Evolutionary conservation across 2,888 invertebrate genomes (phyloP), one percentile per base, ranked within the genome.

Genomic region (Tenthredo distinguenda): DNA sequence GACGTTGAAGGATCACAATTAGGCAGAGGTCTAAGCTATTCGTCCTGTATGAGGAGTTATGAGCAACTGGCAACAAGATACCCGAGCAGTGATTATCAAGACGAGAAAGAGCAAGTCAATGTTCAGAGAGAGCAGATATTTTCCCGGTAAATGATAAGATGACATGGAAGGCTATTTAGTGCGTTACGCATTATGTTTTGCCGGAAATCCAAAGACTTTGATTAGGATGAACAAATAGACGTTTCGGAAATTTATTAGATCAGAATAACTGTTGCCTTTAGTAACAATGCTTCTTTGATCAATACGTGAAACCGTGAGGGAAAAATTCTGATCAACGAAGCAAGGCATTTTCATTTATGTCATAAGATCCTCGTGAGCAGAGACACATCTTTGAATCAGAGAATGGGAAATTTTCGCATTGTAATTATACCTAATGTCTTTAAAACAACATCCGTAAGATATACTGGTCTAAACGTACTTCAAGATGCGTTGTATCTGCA

Each of bases 61-160:
- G 81, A 62, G 21, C 62, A n/a, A 62, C 81, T 62, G 81, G 37
- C 74, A 37, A 55, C n/a, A n/a, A 55, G 55, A 77, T 62, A 81
- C 40, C 6, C 5, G 26, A 26, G 40, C 40, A 34, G 5, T 26
- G 81, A 65, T 77, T 47, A 37, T 58, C 58, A 37, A 62, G 62
- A 62, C 37, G 81, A 34, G 12, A 40, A 81, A 31, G 81, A 65
- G 62, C 81, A n/a, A 40, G 21, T 21, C 26, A 40, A 26, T 21
- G 81, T 62, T 40, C 26, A 31, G 62, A 37, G 81, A 40, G 43
- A 62, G 40, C 6, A 62, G 62, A 81, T 62, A 55, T 47, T 77
- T 81, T 55, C 6, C 81, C 21, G 3, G 43, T 81, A 62, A 62
- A 62, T 15, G 58, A 81, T 81, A 55, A 62, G 62, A 4, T 34